phyloP scores from a whole-genome alignment of 64 coral and sea anemone species.

The Orbicella faveolata region DNA sequence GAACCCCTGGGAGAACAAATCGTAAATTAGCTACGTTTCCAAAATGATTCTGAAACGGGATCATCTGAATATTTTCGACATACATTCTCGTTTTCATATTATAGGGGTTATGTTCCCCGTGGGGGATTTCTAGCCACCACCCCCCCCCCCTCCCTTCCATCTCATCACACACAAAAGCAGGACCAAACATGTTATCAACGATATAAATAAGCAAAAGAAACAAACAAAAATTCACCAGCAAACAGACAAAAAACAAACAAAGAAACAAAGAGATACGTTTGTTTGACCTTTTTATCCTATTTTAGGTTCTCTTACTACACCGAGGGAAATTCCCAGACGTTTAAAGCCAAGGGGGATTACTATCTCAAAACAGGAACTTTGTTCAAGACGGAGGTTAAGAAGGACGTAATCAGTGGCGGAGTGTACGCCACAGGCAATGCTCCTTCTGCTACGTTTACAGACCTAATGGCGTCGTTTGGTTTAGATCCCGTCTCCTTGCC shows the following conservation, averaged over 20 bases:
- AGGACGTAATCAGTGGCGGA: constrained; percentile 47
- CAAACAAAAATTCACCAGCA: too few species aligned
- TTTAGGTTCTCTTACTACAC: constrained; percentile 84
- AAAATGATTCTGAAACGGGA: neutral
- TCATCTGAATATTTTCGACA: too few species aligned
- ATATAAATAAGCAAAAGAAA: too few species aligned
- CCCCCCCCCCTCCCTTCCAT: too few species aligned
- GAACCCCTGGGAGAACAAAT: neutral
- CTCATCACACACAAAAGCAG: too few species aligned
- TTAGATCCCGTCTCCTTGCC: constrained; percentile 37
- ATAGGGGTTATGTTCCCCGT: too few species aligned
- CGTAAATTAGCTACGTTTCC: neutral
- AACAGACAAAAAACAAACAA: too few species aligned
- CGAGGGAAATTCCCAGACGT: constrained; percentile 83
- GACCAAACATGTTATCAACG: too few species aligned
- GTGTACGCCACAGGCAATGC: constrained; percentile 66
- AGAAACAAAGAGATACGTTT: neutral
- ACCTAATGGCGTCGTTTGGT: constrained; percentile 55
- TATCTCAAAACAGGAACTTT: constrained; percentile 50
- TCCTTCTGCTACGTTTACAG: constrained; percentile 50
- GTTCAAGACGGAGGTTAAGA: constrained; percentile 79
- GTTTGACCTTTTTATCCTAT: neutral
- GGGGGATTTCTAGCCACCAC: too few species aligned
- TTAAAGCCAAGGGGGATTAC: constrained; percentile 87
- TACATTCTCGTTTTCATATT: too few species aligned